Evolutionary conservation across 64 coral and sea anemone species (phyloP).

Genomic region (Stylophora pistillata): DNA sequence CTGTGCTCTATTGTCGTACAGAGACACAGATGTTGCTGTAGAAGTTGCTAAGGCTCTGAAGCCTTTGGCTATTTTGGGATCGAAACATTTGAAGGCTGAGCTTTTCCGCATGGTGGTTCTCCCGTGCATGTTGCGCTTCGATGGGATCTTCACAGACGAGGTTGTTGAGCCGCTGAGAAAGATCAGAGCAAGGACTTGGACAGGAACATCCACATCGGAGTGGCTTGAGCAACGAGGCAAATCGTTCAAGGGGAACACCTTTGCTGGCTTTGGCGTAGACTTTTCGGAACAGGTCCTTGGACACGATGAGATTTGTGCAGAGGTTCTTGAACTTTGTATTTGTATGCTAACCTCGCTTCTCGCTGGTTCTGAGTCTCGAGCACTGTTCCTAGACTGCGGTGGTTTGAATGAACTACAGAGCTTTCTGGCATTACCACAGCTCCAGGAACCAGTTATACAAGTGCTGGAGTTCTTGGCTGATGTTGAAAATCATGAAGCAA

Average conservation of each 20-base stretch:
- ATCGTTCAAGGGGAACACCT: background rate
- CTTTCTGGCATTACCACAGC: slow-evolving; percentile 43
- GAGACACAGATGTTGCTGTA: slow-evolving; percentile 25
- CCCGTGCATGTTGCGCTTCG: slow-evolving; percentile 61
- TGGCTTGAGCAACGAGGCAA: background rate
- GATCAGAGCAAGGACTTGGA: slow-evolving; percentile 9
- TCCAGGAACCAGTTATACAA: slow-evolving; percentile 49
- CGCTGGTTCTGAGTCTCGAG: background rate
- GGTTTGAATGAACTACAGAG: slow-evolving; percentile 49
- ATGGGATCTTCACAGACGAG: slow-evolving; percentile 34
- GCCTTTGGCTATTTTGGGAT: slow-evolving; percentile 44
- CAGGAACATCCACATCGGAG: background rate
- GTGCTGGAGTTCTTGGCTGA: slow-evolving; percentile 56
- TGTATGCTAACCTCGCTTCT: slow-evolving; percentile 45
- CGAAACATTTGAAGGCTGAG: slow-evolving; percentile 36
- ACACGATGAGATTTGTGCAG: slow-evolving; percentile 2
- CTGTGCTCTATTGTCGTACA: slow-evolving; percentile 26
- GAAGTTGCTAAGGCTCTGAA: slow-evolving; percentile 45
- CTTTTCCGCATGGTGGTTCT: slow-evolving; percentile 63
- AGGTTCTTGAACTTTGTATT: slow-evolving; percentile 53
- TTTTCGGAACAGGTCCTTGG: background rate
- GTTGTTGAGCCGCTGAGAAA: slow-evolving; percentile 22
- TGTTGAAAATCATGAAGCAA: slow-evolving; percentile 35
- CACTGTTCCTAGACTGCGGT: slow-evolving; percentile 60
- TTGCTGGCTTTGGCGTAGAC: background rate